Evolutionary conservation across 2,113 vertebrate genomes (phyloP), one percentile per base, ranked within the genome.

Genomic region (Apodemus speciosus): DNA sequence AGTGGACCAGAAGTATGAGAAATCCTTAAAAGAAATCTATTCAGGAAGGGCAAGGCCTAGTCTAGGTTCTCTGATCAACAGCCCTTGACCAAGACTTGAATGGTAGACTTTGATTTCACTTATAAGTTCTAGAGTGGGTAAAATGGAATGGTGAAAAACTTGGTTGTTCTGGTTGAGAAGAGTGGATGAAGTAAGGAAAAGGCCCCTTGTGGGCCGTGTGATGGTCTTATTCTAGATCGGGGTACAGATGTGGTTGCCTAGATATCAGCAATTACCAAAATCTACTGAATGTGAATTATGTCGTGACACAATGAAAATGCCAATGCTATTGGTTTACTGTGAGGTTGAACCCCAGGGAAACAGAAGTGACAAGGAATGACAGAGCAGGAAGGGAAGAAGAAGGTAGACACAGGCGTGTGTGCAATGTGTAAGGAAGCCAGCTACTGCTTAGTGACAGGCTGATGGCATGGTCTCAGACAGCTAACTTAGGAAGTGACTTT

Each of bases 401-500:
- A 21, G 58, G 51, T 0, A 0, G 80, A 35, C 40, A 13, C 1
- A 32, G 43, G 58, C 18, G 46, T 23, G 8, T 15, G 2, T 23
- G 13, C 8, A 27, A 9, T 56, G 32, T 40, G 25, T 46, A 14
- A 92, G 76, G 46, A 49, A 72, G 9, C 25, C 7, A 8, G 62
- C 13, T 18, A 0, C 21, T 85, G 58, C 49, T 75, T 79, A 66
- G 77, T n/a, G 16, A 75, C 49, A 16, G 56, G 56, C 71, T 43
- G 21, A 25, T 30, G 15, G 9, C 18, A 30, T 60, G 6, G 30
- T 68, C 11, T 60, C 18, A 66, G 4, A 15, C 16, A 25, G 16
- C 8, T 46, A n/a, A 53, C 43, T 62, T 56, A 20, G 27, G 20
- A 46, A 8, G 68, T 49, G 75, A 40, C 66, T 72, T 13, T 49